phyloP scores from a whole-genome alignment of 2,113 vertebrate genomes.

The Scopus umbretta region DNA sequence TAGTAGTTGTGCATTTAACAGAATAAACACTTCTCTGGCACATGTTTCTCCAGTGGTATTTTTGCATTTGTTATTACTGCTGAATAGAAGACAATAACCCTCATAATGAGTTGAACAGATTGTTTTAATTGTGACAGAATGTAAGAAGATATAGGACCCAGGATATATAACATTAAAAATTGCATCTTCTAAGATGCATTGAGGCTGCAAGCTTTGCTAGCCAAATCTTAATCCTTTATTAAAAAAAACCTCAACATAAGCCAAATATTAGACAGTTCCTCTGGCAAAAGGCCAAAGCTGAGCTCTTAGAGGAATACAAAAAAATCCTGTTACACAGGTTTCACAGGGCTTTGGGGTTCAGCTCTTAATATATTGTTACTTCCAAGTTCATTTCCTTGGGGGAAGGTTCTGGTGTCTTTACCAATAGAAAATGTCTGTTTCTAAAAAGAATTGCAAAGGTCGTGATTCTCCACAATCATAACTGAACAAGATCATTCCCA shows the following conservation, averaged over 20 bases:
- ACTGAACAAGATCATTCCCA: not conserved
- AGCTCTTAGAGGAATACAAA: not conserved
- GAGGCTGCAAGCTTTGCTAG: not conserved
- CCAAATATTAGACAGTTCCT: not conserved
- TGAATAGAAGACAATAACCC: not conserved
- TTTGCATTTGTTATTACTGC: not conserved
- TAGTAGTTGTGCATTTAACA: not conserved
- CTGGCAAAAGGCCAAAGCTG: slow-evolving; percentile 9
- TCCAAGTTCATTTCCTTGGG: not conserved
- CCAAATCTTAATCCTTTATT: not conserved
- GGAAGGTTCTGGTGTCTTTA: not conserved
- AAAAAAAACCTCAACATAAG: not conserved
- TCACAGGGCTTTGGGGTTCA: not conserved
- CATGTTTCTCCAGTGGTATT: not conserved
- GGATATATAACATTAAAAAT: not conserved
- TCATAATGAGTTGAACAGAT: not conserved
- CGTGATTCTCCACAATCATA: not conserved
- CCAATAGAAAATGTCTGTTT: not conserved
- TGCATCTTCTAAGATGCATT: not conserved
- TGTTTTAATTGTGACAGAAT: not conserved
- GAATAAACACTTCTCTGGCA: not conserved
- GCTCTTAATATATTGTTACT: not conserved
- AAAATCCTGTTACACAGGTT: slow-evolving; percentile 31
- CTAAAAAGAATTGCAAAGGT: not conserved
- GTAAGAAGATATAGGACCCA: not conserved